phyloP scores from a whole-genome alignment of 2,797 vertebrate genomes.

The Chiroxiphia lanceolata region DNA sequence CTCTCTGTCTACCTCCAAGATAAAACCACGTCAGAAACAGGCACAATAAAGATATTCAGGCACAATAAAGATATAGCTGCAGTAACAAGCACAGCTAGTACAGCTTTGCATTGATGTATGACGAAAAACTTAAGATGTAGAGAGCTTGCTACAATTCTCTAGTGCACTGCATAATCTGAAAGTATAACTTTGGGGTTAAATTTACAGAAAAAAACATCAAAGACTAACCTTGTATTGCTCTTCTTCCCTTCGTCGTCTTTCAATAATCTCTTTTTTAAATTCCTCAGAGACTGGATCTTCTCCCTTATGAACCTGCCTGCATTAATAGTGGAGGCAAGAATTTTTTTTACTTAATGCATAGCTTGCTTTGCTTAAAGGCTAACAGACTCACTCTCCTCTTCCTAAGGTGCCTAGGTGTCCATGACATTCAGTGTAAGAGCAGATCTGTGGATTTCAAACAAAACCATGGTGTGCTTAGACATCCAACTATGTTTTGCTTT shows the following conservation, averaged over 20 bases:
- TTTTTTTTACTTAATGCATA: background rate
- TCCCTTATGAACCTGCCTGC: slow-evolving; percentile 85
- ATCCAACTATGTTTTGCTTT: background rate
- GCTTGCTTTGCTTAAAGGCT: background rate
- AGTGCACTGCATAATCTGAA: background rate
- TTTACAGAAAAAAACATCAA: background rate
- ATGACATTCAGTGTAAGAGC: background rate
- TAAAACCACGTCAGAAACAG: background rate
- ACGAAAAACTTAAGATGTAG: background rate
- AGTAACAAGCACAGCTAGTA: background rate
- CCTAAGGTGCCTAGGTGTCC: background rate
- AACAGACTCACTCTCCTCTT: background rate
- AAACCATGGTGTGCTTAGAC: background rate
- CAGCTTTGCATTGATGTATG: background rate
- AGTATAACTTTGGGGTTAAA: background rate
- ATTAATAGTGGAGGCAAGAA: slow-evolving; percentile 18
- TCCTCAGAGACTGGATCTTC: slow-evolving; percentile 76
- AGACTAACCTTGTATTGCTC: slow-evolving; percentile 80
- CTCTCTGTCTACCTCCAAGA: background rate
- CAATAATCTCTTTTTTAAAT: slow-evolving; percentile 73
- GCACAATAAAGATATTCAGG: background rate
- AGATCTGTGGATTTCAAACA: background rate
- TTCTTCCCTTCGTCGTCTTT: slow-evolving; percentile 74
- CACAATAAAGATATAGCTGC: background rate
- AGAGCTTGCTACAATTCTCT: background rate